Base-by-base conservation (phyloP, 2,113 vertebrate species). In the Elanoides forficatus region DNA sequence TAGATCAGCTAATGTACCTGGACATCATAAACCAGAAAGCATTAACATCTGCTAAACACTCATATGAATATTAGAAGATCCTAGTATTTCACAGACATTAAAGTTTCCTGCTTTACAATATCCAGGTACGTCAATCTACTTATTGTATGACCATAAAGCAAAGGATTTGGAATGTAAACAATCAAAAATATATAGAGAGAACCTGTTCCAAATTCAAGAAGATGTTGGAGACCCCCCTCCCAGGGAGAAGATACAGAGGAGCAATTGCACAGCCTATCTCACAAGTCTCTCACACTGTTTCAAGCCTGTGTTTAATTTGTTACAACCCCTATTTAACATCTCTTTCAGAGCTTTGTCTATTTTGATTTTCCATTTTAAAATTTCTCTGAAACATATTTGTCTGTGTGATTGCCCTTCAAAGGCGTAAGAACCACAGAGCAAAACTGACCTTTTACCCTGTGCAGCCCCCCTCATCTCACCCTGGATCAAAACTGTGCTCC, bases 371-470 rank as follows among this genome's bases (percentile, higher is more conserved):
- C 8, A 17, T 58, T 71, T 82, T 8, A 30, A 92, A 91, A 76
- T 48, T 32, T 52, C 11, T 60, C 40, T 73, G 34, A 83, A 88
- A 75, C 3, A 3, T 47, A 8, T 68, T 65, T 80, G 32, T 59
- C 27, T 72, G 7, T 9, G 0, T 62, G n/a, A 20, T 48, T 75
- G n/a, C 11, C 20, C 3, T 53, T 65, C n/a, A 2, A 2, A 4
- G 67, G 2, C 6, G 6, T 27, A 53, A 75, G 65, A 75, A 65
- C 6, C 9, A 80, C 23, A 71, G 43, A 71, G 12, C 9, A 82
- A 91, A 86, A 59, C 11, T 42, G 63, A 52, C 12, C 10, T 5
- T 66, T 32, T 75, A 42, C 11, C 6, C 23, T 60, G 18, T 38
- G 30, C 5, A 70, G n/a, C 40, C 2, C 2, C 26, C 22, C 7